Percentiles rank a stretch among this genome's conserved stretches.
Evolutionary conservation across 2,888 invertebrate genomes (phyloP).

Genomic region (Andrena hattorfiana): DNA sequence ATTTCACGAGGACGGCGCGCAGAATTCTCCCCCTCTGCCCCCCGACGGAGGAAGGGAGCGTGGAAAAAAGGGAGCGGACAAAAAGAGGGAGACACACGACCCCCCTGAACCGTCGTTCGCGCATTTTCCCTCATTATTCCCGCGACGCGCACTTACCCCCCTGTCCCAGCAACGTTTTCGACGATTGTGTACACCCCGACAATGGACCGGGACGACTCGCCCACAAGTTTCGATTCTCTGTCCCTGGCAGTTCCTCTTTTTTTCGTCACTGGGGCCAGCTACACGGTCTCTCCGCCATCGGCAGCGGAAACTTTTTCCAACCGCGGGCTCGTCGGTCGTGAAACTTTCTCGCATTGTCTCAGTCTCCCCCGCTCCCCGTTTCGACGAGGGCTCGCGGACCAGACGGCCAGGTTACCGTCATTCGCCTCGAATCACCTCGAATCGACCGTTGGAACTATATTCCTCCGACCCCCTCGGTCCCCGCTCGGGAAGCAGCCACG

Average conservation of each 20-base stretch:
- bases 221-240: conserved; percentile 64
- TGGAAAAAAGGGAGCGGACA: not conserved
- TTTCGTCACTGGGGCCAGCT: not conserved
- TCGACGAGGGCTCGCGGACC: conserved; percentile 34
- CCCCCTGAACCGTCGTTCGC: conserved; percentile 24
- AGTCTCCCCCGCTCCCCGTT: conserved; percentile 37
- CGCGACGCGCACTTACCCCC: conserved; percentile 48
- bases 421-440: conserved; percentile 47
- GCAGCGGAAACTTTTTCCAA: conserved; percentile 63
- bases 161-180: conserved; percentile 39
- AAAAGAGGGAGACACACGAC: conserved; percentile 14
- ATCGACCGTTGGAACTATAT: conserved; percentile 22
- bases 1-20: conserved; percentile 17
- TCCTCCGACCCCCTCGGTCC: not conserved
- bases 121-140: conserved; percentile 47
- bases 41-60: not conserved
- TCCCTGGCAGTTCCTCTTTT: conserved; percentile 44
- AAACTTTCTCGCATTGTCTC: conserved; percentile 72
- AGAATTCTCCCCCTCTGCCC: conserved; percentile 8
- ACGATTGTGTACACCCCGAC: conserved; percentile 51
- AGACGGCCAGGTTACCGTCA: conserved; percentile 44
- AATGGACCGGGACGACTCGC: conserved; percentile 42
- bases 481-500: not conserved
- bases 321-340: conserved; percentile 62
- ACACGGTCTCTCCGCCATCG: conserved; percentile 42